Base-by-base conservation (phyloP, 1,140 invertebrate genomes). In the Platorchestia sp. region DNA sequence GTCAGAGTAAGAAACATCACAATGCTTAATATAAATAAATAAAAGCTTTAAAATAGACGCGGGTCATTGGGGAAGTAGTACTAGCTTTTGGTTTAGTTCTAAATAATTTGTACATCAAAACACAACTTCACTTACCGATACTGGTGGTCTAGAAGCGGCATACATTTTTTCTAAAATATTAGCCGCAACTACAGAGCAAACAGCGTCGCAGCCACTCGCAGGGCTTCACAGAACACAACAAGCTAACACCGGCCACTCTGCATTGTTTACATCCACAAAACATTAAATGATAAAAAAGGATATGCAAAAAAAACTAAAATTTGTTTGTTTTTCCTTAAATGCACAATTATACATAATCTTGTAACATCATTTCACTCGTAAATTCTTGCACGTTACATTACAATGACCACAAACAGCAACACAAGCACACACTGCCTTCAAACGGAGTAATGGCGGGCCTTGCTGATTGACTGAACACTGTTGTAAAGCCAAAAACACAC, bases 391-490 rank as follows among this genome's bases (percentile, higher is more conserved):
- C 27, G 87, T 90, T 90, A 90, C 87, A 90, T 45, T 43, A 90
- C 41, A 7, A 44, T 16, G 41, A 90, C 10, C 19, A 47, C 22
- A 93, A 22, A 45, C 10, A 93, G 22, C 91, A 16, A 45, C 91
- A 93, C 45, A 93, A 44, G 41, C 91, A 93, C 91, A 44, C 91
- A 41, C 91, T 93, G 91, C 41, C 91, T 93, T 93, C 91, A 93
- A 93, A 93, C 91, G 45, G 43, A 93, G 91, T 47, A 93, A 93
- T 93, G 91, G 91, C 91, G 91, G 91, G 91, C 16, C 91, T 93
- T 10, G 91, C 91, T 93, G 91, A n/a, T 45, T 45, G 43, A 40
- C 91, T 47, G 36, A n/a, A 45, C 41, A 93, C 43, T 45, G 14
- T 40, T 3, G 45, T 7, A 93, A 93, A 45, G 91, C 91, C 91